A percentile compares a stretch with the other conserved stretches of the same genome.
Evolutionary conservation across 2,888 invertebrate species (phyloP).

Genomic region (Ennomos erosarius): DNA sequence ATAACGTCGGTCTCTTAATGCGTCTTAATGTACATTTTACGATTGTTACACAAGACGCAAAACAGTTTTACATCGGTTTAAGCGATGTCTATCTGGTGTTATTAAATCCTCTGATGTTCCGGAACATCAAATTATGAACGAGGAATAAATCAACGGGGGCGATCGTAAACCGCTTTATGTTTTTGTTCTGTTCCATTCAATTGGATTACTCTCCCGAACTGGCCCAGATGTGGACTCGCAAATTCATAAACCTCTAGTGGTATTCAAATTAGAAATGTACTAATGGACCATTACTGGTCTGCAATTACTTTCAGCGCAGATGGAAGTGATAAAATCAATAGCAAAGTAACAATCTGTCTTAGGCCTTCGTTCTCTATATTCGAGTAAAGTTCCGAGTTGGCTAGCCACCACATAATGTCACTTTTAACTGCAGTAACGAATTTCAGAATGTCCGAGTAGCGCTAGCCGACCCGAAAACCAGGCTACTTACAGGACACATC

Average conservation of each 20-base stretch:
- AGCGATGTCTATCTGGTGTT: conserved; percentile 81
- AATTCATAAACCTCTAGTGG: conserved; percentile 59
- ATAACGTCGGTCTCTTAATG: conserved; percentile 75
- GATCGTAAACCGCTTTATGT: conserved; percentile 82
- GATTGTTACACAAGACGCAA: conserved; percentile 81
- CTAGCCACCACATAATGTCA: no score
- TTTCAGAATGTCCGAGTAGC: no score
- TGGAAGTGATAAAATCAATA: conserved; percentile 23
- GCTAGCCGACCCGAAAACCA: no score
- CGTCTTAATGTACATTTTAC: conserved; percentile 84
- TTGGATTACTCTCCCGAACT: conserved; percentile 75
- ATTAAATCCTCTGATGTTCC: conserved; percentile 83
- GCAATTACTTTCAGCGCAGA: conserved; percentile 42
- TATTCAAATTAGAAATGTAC: conserved; percentile 57
- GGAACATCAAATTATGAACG: conserved; percentile 84
- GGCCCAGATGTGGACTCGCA: conserved; percentile 72
- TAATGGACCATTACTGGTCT: conserved; percentile 48
- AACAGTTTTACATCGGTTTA: conserved; percentile 79
- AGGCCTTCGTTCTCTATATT: no score
- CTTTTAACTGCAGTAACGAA: no score
- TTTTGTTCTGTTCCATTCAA: conserved; percentile 73
- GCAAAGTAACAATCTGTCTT: conserved; percentile 12
- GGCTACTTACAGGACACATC: no score
- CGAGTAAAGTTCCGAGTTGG: no score
- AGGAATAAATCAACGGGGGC: conserved; percentile 81